These are phyloP conservation scores for Scylla paramamosain DNA, from an alignment of 1,140 invertebrate genomes.

Conservation along the genomic window DNA sequence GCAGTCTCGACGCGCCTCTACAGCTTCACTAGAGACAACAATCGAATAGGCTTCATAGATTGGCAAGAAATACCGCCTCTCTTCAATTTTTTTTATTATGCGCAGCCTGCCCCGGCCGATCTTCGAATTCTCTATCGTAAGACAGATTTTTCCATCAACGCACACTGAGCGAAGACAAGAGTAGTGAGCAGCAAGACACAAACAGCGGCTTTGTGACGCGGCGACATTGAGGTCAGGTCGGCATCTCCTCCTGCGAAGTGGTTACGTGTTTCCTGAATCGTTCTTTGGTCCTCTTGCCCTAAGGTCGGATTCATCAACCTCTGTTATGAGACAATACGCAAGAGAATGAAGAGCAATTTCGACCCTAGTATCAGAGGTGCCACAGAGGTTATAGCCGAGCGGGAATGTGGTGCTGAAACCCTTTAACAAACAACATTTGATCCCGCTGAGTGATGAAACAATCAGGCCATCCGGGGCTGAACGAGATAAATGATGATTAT, in stretches of 20 bases:
- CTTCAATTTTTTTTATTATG: neutral
- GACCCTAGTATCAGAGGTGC: slow-evolving; percentile 3
- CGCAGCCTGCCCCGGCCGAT: neutral
- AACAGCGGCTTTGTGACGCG: neutral
- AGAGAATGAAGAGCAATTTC: neutral
- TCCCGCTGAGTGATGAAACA: slow-evolving; percentile 67
- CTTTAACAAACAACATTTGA: slow-evolving; percentile 57
- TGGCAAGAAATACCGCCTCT: slow-evolving; percentile 2
- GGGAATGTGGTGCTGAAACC: slow-evolving; percentile 29
- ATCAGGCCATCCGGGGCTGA: slow-evolving; percentile 54
- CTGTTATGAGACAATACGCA: neutral
- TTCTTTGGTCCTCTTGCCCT: neutral
- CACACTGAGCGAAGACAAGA: neutral
- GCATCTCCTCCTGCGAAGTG: neutral
- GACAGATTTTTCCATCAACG: neutral
- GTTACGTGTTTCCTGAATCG: neutral
- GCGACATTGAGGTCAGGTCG: neutral
- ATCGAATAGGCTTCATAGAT: slow-evolving; percentile 3
- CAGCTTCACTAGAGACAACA: neutral
- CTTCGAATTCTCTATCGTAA: neutral
- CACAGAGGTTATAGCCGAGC: neutral
- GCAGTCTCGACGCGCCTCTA: neutral
- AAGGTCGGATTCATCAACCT: neutral
- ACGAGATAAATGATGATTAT: slow-evolving; percentile 71
- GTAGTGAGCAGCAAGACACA: neutral